These are phyloP conservation scores for Atrichornis clamosus DNA, from an alignment of 2,113 vertebrate species.

Conservation along the genomic window DNA sequence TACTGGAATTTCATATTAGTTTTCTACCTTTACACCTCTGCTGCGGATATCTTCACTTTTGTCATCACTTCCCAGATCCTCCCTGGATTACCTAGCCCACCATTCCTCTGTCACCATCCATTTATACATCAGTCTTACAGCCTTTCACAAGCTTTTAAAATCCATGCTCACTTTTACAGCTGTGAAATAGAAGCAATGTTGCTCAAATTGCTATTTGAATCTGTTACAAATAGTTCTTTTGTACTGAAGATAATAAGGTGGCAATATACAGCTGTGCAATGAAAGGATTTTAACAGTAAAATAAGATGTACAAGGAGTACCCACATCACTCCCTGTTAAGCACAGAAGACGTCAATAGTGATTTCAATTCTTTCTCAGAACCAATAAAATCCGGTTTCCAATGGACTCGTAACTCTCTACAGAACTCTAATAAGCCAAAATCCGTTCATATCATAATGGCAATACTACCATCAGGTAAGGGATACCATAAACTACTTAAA, in stretches of 20 bases:
- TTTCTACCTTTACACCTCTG: not conserved
- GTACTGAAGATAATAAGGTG: not conserved
- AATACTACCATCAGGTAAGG: not conserved
- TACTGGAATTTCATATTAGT: not conserved
- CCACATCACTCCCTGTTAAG: not conserved
- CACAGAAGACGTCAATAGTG: not conserved
- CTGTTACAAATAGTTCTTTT: not conserved
- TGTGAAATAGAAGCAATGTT: not conserved
- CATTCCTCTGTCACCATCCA: not conserved
- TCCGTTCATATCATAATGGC: not conserved
- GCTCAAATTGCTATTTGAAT: not conserved
- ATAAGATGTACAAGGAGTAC: not conserved
- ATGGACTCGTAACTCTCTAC: not conserved
- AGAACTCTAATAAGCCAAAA: not conserved
- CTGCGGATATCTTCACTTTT: not conserved
- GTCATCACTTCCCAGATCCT: not conserved
- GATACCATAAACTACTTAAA: not conserved
- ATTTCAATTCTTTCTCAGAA: not conserved
- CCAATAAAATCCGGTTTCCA: not conserved
- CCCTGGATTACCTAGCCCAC: not conserved
- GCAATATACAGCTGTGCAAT: not conserved
- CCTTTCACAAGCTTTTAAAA: not conserved
- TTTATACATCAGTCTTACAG: not conserved
- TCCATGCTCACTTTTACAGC: not conserved
- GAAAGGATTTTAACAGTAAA: not conserved